A percentile compares a stretch with the other conserved stretches of the same genome.
Evolutionary conservation across 2,113 vertebrate species (phyloP).

Genomic region (Bothrops jararaca): DNA sequence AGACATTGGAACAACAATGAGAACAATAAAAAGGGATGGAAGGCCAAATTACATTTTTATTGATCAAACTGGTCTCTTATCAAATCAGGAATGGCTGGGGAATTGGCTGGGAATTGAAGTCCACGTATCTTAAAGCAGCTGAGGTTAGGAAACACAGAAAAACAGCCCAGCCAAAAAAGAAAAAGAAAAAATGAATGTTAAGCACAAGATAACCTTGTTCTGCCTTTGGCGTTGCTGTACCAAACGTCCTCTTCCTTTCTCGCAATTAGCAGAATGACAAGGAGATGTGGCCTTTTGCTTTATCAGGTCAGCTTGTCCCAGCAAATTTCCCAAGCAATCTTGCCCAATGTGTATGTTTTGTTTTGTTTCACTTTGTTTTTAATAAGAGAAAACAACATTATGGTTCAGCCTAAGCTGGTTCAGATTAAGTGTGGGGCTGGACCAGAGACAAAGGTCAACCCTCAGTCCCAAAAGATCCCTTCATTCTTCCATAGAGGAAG

Average conservation of each 20-base stretch:
- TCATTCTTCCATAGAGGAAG: background rate
- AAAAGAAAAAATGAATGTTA: background rate
- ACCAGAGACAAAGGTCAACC: background rate
- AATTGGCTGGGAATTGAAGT: background rate
- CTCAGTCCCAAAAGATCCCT: background rate
- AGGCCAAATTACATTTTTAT: background rate
- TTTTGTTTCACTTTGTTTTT: background rate
- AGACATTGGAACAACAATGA: background rate
- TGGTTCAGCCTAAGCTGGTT: background rate
- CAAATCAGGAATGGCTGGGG: background rate
- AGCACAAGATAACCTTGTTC: background rate
- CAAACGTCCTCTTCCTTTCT: background rate
- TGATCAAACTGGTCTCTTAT: background rate
- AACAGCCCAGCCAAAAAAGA: background rate
- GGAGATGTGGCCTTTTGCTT: background rate
- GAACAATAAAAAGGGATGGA: background rate
- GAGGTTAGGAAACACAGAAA: background rate
- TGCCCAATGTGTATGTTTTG: too few relatives aligned
- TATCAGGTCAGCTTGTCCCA: background rate
- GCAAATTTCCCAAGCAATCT: background rate
- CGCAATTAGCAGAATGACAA: background rate
- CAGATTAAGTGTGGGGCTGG: background rate
- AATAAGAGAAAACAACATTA: background rate
- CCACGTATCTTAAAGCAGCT: background rate
- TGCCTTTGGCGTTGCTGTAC: background rate